These are phyloP conservation scores for Burhinus oedicnemus DNA, from an alignment of 2,113 vertebrate species.

Conservation along the genomic window DNA sequence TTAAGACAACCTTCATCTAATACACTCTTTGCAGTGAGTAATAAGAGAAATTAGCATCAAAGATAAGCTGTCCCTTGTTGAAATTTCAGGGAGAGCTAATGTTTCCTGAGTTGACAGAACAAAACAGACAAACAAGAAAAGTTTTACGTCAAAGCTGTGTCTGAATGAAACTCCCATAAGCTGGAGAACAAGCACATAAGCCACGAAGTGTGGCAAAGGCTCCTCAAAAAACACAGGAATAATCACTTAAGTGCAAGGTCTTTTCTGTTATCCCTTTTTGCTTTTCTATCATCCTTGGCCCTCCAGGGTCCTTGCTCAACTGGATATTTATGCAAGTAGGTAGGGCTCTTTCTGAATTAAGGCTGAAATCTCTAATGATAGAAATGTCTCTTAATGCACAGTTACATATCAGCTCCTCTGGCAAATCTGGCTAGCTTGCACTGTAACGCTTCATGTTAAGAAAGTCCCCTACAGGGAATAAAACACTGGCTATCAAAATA, in stretches of 20 bases:
- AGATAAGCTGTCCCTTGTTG: conserved; percentile 47
- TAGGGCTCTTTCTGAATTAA: background rate
- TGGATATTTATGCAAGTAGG: background rate
- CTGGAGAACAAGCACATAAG: background rate
- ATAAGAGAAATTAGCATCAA: background rate
- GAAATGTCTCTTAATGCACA: background rate
- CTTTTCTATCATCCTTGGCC: background rate
- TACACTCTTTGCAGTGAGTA: background rate
- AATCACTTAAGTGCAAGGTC: background rate
- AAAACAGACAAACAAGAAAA: conserved; percentile 5
- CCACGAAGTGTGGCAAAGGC: background rate
- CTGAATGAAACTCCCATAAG: background rate
- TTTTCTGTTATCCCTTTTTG: background rate
- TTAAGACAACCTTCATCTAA: conserved; percentile 9
- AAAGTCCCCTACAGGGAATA: background rate
- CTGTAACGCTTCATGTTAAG: background rate
- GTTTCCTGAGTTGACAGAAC: background rate
- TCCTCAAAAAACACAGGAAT: background rate
- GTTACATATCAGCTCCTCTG: background rate
- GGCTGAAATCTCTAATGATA: background rate
- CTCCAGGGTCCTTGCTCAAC: background rate
- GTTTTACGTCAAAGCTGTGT: background rate
- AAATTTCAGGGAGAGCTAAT: conserved; percentile 38
- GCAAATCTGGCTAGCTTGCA: background rate
- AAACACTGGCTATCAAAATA: background rate